Evolutionary conservation across 2,888 invertebrate genomes (phyloP).

Genomic region (Ganaspis brasiliensis): DNA sequence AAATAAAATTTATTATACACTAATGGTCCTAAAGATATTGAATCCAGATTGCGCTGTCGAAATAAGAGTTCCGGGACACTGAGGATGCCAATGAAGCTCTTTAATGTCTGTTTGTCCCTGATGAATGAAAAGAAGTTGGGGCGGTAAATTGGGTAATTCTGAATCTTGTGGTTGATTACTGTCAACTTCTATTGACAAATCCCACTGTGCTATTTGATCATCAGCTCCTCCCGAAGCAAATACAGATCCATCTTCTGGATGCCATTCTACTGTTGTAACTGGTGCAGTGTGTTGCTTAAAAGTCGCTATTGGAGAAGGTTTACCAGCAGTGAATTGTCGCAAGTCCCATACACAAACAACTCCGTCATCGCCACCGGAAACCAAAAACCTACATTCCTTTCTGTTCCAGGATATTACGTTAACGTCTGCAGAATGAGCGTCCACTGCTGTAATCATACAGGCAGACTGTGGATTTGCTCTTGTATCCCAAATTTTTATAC

Average conservation of each 20-base stretch:
- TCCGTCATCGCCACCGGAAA: slow-evolving; percentile 96
- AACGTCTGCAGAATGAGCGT: slow-evolving; percentile 95
- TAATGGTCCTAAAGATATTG: slow-evolving; percentile 98
- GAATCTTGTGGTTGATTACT: slow-evolving; percentile 82
- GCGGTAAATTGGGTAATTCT: slow-evolving; percentile 87
- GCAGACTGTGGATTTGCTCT: slow-evolving; percentile 93
- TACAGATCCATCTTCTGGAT: slow-evolving; percentile 95
- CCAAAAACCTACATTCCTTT: slow-evolving; percentile 85
- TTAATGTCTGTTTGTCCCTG: slow-evolving; percentile 99
- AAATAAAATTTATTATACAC: slow-evolving; percentile 85
- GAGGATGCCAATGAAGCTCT: slow-evolving; percentile 99
- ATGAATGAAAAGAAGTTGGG: slow-evolving; percentile 98
- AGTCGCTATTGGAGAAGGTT: slow-evolving; percentile 89
- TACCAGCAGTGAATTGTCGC: slow-evolving; percentile 88
- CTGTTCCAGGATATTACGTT: slow-evolving; percentile 99
- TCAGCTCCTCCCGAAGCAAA: slow-evolving; percentile 97
- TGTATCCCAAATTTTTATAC: slow-evolving; percentile 97
- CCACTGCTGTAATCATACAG: slow-evolving; percentile 92
- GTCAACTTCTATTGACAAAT: slow-evolving; percentile 94
- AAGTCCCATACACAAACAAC: slow-evolving; percentile 97
- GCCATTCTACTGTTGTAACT: slow-evolving; percentile 98
- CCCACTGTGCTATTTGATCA: slow-evolving; percentile 98
- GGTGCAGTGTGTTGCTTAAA: slow-evolving; percentile 98
- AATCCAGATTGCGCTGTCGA: slow-evolving; percentile 98
- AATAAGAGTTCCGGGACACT: slow-evolving; percentile 95